These are phyloP conservation scores for Drosophila auraria DNA, from an alignment of 1,140 invertebrate genomes.

Conservation along the genomic window DNA sequence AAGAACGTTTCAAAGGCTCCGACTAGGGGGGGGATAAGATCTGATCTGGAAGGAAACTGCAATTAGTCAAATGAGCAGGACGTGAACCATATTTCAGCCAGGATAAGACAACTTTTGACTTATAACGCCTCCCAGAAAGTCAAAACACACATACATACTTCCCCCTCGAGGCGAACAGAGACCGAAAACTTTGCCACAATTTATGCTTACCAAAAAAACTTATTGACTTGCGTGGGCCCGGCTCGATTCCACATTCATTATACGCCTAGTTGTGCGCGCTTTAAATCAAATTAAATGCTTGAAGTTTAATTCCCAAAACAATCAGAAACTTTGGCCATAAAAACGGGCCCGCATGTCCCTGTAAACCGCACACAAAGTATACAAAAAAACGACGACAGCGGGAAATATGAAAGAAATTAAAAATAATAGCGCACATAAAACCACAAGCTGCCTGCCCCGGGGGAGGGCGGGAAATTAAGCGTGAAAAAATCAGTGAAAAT, in stretches of 20 bases:
- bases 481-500: conserved; percentile 77
- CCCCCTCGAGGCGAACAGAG: conserved; percentile 14
- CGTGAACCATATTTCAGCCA: conserved; percentile 58
- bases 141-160: background rate
- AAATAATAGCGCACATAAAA: conserved; percentile 64
- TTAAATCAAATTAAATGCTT: conserved; percentile 76
- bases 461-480: conserved; percentile 70
- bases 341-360: conserved; percentile 26
- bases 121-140: conserved; percentile 27
- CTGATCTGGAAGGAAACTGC: conserved; percentile 16
- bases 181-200: conserved; percentile 45
- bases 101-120: conserved; percentile 51
- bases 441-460: conserved; percentile 33
- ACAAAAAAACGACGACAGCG: conserved; percentile 5
- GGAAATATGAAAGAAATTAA: conserved; percentile 59
- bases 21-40: conserved; percentile 10
- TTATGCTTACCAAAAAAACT: conserved; percentile 51
- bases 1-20: conserved; percentile 23
- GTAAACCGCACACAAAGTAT: conserved; percentile 12
- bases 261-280: conserved; percentile 51
- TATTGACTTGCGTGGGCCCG: conserved; percentile 52
- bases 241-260: conserved; percentile 49
- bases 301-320: conserved; percentile 57
- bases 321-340: conserved; percentile 59
- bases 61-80: conserved; percentile 69